Evolutionary conservation across 2,797 vertebrate genomes (phyloP).

Genomic region (Intellagama lesueurii): DNA sequence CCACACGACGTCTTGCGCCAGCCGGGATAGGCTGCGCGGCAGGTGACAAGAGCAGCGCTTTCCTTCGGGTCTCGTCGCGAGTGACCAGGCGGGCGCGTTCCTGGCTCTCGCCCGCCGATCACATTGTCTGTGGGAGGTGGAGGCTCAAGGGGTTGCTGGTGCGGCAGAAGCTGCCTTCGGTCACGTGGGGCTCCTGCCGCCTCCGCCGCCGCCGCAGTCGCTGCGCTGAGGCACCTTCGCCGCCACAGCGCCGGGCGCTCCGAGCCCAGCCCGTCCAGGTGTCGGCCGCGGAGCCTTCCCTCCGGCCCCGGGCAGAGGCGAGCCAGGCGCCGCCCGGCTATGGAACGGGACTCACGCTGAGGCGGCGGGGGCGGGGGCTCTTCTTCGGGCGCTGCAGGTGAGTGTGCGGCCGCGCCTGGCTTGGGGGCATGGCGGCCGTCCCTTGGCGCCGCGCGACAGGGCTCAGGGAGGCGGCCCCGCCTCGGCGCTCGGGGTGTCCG

Average conservation of each 20-base stretch:
- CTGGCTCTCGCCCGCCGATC: neutral
- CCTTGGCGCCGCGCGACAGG: neutral
- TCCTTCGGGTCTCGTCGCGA: neutral
- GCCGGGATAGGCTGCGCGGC: neutral
- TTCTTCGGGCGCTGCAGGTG: constrained; percentile 38
- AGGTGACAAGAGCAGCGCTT: neutral
- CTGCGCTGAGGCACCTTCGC: neutral
- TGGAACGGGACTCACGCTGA: neutral
- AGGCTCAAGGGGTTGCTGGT: neutral
- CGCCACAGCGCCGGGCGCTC: neutral
- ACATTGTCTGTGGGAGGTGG: neutral
- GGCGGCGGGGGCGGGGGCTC: neutral
- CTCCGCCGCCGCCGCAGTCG: neutral
- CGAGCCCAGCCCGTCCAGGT: neutral
- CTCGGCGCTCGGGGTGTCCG: too few relatives aligned
- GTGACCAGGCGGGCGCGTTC: too few relatives aligned
- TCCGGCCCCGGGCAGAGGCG: neutral
- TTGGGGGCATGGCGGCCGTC: neutral
- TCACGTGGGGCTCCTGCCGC: constrained; percentile 14
- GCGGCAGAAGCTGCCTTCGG: neutral
- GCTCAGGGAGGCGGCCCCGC: neutral
- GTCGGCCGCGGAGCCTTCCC: neutral
- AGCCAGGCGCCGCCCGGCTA: neutral
- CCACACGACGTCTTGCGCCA: too few relatives aligned
- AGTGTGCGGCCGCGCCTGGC: neutral